Conservation (phyloP, 23 tunicate species). For the Ciona savignyi region DNA sequence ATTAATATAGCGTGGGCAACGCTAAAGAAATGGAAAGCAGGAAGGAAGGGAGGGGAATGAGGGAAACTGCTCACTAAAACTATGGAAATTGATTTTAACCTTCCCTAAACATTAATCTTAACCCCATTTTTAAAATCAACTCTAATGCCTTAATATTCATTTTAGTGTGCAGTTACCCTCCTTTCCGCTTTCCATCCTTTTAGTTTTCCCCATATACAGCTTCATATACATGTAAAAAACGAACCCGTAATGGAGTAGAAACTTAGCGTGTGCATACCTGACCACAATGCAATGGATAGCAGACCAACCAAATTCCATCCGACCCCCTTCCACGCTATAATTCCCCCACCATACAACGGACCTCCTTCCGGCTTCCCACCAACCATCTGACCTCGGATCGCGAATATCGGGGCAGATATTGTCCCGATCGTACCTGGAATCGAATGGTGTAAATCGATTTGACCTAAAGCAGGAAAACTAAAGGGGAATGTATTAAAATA, state of each 20-base stretch:
- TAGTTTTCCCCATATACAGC: not conserved
- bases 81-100: too few relatives aligned
- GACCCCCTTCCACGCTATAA: conserved; percentile 23
- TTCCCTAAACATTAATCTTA: too few relatives aligned
- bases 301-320: conserved; percentile 50
- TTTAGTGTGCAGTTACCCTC: too few relatives aligned
- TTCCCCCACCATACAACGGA: conserved; percentile 18
- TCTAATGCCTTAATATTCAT: too few relatives aligned
- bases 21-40: too few relatives aligned
- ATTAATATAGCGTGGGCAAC: too few relatives aligned
- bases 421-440: conserved; percentile 36
- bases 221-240: not conserved
- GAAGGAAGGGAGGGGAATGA: not conserved
- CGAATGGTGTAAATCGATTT: too few relatives aligned
- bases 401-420: conserved; percentile 35
- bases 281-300: conserved; percentile 26
- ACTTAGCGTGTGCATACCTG: conserved; percentile 18
- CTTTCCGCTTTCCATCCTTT: too few relatives aligned
- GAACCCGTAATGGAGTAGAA: not conserved
- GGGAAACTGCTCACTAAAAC: too few relatives aligned
- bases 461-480: too few relatives aligned
- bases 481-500: too few relatives aligned
- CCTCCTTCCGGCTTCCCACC: conserved; percentile 49
- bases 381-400: conserved; percentile 31
- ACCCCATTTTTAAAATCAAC: too few relatives aligned